Conservation (phyloP, 2,797 vertebrate genomes). For the Choloepus didactylus region DNA sequence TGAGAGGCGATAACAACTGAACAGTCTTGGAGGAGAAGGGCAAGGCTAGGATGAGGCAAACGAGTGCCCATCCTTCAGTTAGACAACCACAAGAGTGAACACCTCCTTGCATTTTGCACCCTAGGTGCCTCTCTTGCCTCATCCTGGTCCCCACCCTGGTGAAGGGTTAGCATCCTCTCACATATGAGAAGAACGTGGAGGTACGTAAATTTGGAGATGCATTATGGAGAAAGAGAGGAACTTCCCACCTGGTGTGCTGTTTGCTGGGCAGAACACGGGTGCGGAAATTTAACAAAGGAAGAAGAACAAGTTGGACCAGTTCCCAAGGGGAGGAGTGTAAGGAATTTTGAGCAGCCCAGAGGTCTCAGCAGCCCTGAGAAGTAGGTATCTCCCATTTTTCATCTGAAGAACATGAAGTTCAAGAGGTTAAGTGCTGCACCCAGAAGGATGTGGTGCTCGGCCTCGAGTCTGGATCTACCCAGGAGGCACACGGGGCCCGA, state of each 20-base stretch:
- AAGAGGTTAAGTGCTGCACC: background rate
- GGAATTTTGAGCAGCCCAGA: background rate
- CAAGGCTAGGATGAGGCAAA: background rate
- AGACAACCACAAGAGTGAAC: rapidly evolving
- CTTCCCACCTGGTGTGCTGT: no score
- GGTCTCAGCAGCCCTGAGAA: background rate
- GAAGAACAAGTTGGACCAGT: background rate
- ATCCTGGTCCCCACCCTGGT: background rate
- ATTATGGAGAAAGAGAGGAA: background rate
- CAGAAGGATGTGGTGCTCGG: background rate
- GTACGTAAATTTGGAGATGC: background rate
- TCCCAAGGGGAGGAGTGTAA: background rate
- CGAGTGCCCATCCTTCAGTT: background rate
- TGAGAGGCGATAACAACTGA: background rate
- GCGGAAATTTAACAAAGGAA: background rate
- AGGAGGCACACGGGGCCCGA: background rate
- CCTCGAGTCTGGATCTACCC: background rate
- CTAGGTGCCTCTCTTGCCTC: background rate
- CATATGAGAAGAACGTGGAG: background rate
- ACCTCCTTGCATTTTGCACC: background rate
- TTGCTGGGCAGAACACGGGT: background rate
- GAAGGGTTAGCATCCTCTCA: background rate
- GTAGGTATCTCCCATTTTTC: background rate
- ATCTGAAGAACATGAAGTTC: background rate
- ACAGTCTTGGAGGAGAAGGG: no score